Percentiles rank a stretch among this genome's conserved stretches.
phyloP scores from a whole-genome alignment of 2,797 vertebrate genomes.

The Paedocypris micromegethes region DNA sequence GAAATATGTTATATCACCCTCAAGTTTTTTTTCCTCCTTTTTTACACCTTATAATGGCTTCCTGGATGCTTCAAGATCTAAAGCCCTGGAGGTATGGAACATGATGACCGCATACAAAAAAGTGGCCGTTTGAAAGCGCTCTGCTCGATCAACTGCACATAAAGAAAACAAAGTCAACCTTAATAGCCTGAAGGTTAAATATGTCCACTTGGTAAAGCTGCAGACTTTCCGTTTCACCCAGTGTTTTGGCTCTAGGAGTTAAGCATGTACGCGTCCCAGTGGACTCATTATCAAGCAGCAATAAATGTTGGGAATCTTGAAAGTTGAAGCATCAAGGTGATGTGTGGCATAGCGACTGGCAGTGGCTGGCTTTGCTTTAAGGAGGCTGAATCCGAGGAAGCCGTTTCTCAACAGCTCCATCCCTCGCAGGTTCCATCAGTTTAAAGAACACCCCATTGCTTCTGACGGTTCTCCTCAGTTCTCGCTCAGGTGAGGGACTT shows the following conservation, averaged over 20 bases:
- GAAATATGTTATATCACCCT: too few species aligned
- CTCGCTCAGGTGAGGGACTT: slow-evolving; percentile 50
- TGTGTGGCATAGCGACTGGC: slow-evolving; percentile 7
- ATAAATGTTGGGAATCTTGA: slow-evolving; percentile 21
- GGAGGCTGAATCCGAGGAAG: slow-evolving; percentile 25
- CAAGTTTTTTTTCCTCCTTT: too few species aligned
- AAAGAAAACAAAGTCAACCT: background rate
- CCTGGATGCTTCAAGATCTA: too few species aligned
- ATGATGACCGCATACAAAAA: background rate
- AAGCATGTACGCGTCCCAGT: background rate
- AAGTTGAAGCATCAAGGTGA: slow-evolving; percentile 27
- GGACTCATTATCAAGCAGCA: slow-evolving; percentile 16
- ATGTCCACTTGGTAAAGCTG: background rate
- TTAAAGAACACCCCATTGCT: slow-evolving; percentile 55
- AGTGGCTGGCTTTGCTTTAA: slow-evolving; percentile 25
- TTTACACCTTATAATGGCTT: too few species aligned
- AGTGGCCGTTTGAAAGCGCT: background rate
- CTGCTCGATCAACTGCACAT: background rate
- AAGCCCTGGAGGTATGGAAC: background rate
- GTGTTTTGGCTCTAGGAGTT: slow-evolving; percentile 1
- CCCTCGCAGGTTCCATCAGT: slow-evolving; percentile 37
- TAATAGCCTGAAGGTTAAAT: background rate
- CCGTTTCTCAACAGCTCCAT: slow-evolving; percentile 22
- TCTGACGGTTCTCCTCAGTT: slow-evolving; percentile 49
- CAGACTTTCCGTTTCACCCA: background rate